Percentiles rank a stretch among this genome's conserved stretches.
phyloP scores from a whole-genome alignment of 2,113 vertebrate species.

The Pseudorhombus dupliciocellatus region DNA sequence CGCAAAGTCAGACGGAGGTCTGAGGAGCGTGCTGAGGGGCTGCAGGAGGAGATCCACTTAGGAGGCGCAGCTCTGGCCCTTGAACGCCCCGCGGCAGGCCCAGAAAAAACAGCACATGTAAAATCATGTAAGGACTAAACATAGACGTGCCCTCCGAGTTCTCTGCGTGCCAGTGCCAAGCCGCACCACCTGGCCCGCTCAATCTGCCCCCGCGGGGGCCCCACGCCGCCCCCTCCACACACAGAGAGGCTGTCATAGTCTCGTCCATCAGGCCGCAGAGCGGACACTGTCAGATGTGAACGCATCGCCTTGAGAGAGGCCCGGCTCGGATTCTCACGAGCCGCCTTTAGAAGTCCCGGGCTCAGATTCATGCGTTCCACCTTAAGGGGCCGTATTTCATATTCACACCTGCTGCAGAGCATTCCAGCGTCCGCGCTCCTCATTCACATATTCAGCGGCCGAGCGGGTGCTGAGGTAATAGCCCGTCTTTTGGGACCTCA shows the following conservation, averaged over 20 bases:
- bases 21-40: neutral
- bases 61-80: conserved; percentile 1
- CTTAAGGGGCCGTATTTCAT: conserved; percentile 57
- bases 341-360: conserved; percentile 53
- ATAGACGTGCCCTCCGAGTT: conserved; percentile 71
- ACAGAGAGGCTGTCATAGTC: conserved; percentile 71
- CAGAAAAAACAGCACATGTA: conserved; percentile 79
- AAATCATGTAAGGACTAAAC: conserved; percentile 80
- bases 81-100: conserved; percentile 44
- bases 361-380: conserved; percentile 37
- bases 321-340: conserved; percentile 39
- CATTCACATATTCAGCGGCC: conserved; percentile 42
- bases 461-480: conserved; percentile 35
- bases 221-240: conserved; percentile 27
- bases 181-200: conserved; percentile 76
- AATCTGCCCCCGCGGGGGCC: conserved; percentile 65
- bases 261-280: conserved; percentile 69
- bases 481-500: conserved; percentile 29
- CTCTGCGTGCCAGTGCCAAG: conserved; percentile 69
- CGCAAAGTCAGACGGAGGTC: neutral
- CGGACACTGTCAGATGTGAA: conserved; percentile 42
- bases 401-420: conserved; percentile 56
- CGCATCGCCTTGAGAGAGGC: conserved; percentile 52
- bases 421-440: conserved; percentile 47
- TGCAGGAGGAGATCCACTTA: conserved; percentile 21